Evolutionary conservation across 2,113 vertebrate genomes (phyloP).

Genomic region (Clupea harengus): DNA sequence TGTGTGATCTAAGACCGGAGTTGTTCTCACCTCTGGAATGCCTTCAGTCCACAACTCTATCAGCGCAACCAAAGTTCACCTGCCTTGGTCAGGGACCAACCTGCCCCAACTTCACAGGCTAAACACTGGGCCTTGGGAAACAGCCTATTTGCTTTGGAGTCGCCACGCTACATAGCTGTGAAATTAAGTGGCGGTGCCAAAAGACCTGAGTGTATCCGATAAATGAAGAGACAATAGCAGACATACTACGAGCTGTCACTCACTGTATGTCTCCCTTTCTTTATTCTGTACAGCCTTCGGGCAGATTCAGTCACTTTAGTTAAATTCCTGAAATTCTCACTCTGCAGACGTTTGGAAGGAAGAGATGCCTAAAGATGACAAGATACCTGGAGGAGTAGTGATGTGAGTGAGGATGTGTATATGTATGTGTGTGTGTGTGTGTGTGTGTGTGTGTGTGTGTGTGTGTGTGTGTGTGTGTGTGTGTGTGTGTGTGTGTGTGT

Average conservation of each 20-base stretch:
- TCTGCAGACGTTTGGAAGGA: neutral
- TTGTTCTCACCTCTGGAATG: conserved; percentile 33
- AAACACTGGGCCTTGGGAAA: conserved; percentile 10
- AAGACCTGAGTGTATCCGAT: neutral
- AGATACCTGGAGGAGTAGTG: neutral
- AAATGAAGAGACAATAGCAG: conserved; percentile 13
- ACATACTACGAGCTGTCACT: neutral
- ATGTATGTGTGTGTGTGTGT: neutral
- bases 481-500: neutral
- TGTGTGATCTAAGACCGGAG: neutral
- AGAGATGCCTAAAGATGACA: neutral
- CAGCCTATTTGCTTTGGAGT: conserved; percentile 15
- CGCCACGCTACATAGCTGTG: neutral
- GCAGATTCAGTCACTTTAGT: conserved; percentile 1
- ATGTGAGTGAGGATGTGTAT: neutral
- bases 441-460: neutral
- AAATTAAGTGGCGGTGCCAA: neutral
- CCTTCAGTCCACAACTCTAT: conserved; percentile 23
- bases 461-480: neutral
- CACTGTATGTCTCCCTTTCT: neutral
- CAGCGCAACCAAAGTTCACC: conserved; percentile 19
- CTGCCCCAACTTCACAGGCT: conserved; percentile 17
- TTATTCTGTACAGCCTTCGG: conserved; percentile 21
- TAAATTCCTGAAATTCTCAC: conserved; percentile 25
- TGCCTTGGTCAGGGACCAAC: conserved; percentile 26